Percentiles rank a stretch among this genome's conserved stretches.
These are phyloP conservation scores for Aporophyla lueneburgensis DNA, from an alignment of 2,888 invertebrate species.

Conservation along the genomic window DNA sequence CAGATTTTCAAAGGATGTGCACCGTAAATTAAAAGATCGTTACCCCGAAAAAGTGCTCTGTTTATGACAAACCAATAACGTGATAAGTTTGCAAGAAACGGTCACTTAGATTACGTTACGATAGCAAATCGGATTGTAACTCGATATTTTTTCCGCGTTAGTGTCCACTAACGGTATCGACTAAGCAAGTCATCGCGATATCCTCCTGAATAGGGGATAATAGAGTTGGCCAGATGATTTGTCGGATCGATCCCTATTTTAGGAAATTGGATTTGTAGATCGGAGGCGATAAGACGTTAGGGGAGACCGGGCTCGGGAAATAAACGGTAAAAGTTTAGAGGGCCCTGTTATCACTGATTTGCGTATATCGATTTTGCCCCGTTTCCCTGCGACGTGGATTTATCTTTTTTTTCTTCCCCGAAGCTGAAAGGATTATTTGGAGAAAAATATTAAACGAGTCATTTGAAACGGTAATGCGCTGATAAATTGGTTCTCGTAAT, in stretches of 20 bases:
- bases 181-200: constrained; percentile 76
- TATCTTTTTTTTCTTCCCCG: constrained; percentile 66
- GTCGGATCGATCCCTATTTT: constrained; percentile 91
- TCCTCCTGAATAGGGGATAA: constrained; percentile 78
- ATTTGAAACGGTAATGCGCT: constrained; percentile 60
- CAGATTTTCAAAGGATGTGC: too few species aligned
- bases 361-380: constrained; percentile 86
- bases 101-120: constrained; percentile 40
- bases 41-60: neutral
- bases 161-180: constrained; percentile 70
- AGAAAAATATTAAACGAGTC: constrained; percentile 64
- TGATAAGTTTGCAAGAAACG: constrained; percentile 34
- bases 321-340: constrained; percentile 85
- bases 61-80: constrained; percentile 23
- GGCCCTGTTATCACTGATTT: constrained; percentile 88
- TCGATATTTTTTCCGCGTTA: constrained; percentile 66
- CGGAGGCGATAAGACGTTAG: constrained; percentile 83
- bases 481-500: constrained; percentile 67
- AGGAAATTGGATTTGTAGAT: constrained; percentile 91
- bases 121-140: constrained; percentile 55
- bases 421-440: constrained; percentile 65
- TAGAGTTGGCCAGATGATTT: constrained; percentile 90
- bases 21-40: neutral
- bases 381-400: constrained; percentile 76
- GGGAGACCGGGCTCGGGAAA: constrained; percentile 73